Percentiles rank a stretch among this genome's conserved stretches.
Conservation (phyloP, 2,888 invertebrate genomes). For the Caenorhabditis auriculariae region DNA sequence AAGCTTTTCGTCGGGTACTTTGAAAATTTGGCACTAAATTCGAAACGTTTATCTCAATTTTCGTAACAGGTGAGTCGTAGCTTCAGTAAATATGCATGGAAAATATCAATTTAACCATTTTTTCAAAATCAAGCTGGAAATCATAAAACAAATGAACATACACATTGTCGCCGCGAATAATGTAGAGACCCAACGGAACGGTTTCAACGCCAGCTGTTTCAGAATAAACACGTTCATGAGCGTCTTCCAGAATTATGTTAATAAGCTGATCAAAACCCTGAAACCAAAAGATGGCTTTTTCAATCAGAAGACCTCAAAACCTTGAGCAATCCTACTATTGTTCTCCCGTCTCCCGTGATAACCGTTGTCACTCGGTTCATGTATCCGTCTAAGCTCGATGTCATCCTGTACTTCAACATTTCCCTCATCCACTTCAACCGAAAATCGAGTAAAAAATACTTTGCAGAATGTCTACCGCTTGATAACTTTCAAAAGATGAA, state of each 20-base stretch:
- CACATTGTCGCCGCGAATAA: slow-evolving; percentile 97
- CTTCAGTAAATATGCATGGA: too few relatives aligned
- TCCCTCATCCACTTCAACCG: too few relatives aligned
- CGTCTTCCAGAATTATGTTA: slow-evolving; percentile 94
- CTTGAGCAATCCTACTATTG: slow-evolving; percentile 92
- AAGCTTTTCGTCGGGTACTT: too few relatives aligned
- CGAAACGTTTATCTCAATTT: too few relatives aligned
- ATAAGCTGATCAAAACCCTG: slow-evolving; percentile 97
- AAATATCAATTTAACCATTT: too few relatives aligned
- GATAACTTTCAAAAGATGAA: too few relatives aligned
- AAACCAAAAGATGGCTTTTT: not conserved
- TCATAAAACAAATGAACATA: slow-evolving; percentile 68
- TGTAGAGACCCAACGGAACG: slow-evolving; percentile 92
- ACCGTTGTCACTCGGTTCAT: slow-evolving; percentile 73
- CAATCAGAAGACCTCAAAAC: slow-evolving; percentile 3
- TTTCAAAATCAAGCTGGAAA: too few relatives aligned
- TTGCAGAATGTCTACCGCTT: too few relatives aligned
- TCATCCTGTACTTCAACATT: slow-evolving; percentile 33
- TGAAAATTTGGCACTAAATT: too few relatives aligned
- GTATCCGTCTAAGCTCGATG: slow-evolving; percentile 53
- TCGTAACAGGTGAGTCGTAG: too few relatives aligned
- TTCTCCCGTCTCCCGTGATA: slow-evolving; percentile 91
- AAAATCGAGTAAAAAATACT: too few relatives aligned
- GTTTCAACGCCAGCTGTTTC: slow-evolving; percentile 81
- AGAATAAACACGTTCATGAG: slow-evolving; percentile 96